Evolutionary conservation across 2,888 invertebrate genomes (phyloP).

Genomic region (Drosophila eohydei): DNA sequence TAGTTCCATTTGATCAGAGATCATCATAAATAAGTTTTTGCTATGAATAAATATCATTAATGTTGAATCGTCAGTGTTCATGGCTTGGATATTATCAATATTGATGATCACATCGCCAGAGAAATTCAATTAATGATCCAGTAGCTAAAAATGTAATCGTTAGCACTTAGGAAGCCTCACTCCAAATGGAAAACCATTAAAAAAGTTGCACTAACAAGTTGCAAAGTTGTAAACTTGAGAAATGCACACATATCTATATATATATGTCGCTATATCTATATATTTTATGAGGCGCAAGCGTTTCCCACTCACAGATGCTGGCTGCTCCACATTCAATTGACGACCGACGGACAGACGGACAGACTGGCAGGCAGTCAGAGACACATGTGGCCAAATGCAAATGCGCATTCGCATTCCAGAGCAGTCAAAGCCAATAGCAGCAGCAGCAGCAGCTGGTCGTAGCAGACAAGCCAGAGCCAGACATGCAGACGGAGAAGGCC

Average conservation of each 20-base stretch:
- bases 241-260: conserved; percentile 6
- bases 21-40: not conserved
- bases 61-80: conserved; percentile 7
- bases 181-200: conserved; percentile 58
- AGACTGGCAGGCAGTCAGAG: conserved; percentile 4
- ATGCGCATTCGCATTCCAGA: conserved; percentile 74
- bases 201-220: conserved; percentile 47
- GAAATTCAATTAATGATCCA: conserved; percentile 41
- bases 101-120: conserved; percentile 40
- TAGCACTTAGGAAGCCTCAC: conserved; percentile 14
- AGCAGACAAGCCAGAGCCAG: conserved; percentile 51
- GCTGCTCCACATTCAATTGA: conserved; percentile 45
- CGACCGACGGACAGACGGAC: conserved; percentile 3
- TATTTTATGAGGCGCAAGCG: conserved; percentile 45
- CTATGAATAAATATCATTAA: not conserved
- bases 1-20: not conserved
- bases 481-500: not conserved
- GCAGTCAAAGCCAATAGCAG: conserved; percentile 23
- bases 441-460: conserved; percentile 56
- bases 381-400: conserved; percentile 75
- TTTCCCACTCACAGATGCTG: conserved; percentile 43
- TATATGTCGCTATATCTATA: not conserved
- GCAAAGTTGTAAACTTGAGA: conserved; percentile 53
- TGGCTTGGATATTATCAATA: conserved; percentile 27
- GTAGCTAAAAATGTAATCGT: conserved; percentile 42